These are phyloP conservation scores for Ligdia adustata DNA, from an alignment of 2,888 invertebrate genomes.

Conservation along the genomic window DNA sequence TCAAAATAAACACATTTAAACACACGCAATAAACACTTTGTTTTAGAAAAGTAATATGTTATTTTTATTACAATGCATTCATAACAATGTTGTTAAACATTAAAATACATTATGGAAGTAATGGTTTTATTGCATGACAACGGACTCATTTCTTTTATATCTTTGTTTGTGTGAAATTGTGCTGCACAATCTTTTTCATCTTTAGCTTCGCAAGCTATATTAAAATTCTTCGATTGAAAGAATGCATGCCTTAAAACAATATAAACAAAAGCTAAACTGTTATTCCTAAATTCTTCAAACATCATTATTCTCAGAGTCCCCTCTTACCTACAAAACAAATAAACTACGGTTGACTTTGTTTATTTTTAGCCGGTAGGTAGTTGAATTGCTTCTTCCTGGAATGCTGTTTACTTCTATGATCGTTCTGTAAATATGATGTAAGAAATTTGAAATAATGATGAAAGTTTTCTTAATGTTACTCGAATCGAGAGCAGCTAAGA, in stretches of 20 bases:
- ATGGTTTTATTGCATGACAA: too few relatives aligned
- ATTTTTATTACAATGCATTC: conserved; percentile 42
- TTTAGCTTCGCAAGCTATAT: conserved; percentile 36
- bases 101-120: too few relatives aligned
- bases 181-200: conserved; percentile 23
- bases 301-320: conserved; percentile 67
- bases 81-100: conserved; percentile 36
- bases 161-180: too few relatives aligned
- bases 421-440: conserved; percentile 63
- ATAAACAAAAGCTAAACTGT: conserved; percentile 45
- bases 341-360: conserved; percentile 71
- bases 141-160: too few relatives aligned
- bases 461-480: conserved; percentile 28
- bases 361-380: conserved; percentile 73
- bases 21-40: conserved; percentile 26
- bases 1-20: conserved; percentile 30
- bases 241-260: conserved; percentile 44
- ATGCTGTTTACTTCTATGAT: conserved; percentile 70
- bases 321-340: conserved; percentile 72
- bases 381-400: conserved; percentile 74
- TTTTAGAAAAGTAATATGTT: conserved; percentile 25
- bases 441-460: conserved; percentile 39
- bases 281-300: conserved; percentile 66
- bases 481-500: conserved; percentile 20
- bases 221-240: conserved; percentile 45